Percentiles rank a stretch among this genome's conserved stretches.
Evolutionary conservation across 2,888 invertebrate genomes (phyloP).

Genomic region (Tetranychus truncatus): DNA sequence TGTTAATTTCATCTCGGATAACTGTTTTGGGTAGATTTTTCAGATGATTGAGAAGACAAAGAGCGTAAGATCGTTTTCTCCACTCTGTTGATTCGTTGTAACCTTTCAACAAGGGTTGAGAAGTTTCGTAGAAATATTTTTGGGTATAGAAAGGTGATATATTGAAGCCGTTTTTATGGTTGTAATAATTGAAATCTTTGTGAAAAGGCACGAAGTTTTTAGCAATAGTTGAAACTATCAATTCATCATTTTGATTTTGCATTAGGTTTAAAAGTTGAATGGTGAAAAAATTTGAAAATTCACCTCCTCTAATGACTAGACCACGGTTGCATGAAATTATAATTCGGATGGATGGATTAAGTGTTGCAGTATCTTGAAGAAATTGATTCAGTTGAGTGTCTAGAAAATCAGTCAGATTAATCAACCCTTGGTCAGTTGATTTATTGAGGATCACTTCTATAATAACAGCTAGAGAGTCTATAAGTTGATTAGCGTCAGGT

Average conservation of each 20-base stretch:
- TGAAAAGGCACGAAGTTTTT: neutral
- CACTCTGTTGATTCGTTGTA: neutral
- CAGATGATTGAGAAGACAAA: slow-evolving; percentile 44
- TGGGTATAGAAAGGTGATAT: slow-evolving; percentile 13
- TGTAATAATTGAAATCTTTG: neutral
- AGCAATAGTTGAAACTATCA: neutral
- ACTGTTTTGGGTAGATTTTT: slow-evolving; percentile 42
- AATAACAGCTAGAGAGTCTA: neutral
- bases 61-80: slow-evolving; percentile 34
- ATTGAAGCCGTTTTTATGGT: neutral
- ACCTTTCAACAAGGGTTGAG: neutral
- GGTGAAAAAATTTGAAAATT: slow-evolving; percentile 1
- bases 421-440: neutral
- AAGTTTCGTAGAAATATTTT: slow-evolving; percentile 14
- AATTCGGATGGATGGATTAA: neutral
- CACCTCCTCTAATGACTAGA: slow-evolving; percentile 7
- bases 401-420: neutral
- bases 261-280: neutral
- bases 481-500: neutral
- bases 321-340: slow-evolving; percentile 4
- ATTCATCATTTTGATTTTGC: neutral
- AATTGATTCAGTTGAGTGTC: neutral
- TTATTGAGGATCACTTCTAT: neutral
- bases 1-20: slow-evolving; percentile 32
- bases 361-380: neutral